These are phyloP conservation scores for Rhodophaea formosa DNA, from an alignment of 2,888 invertebrate species.

Conservation along the genomic window DNA sequence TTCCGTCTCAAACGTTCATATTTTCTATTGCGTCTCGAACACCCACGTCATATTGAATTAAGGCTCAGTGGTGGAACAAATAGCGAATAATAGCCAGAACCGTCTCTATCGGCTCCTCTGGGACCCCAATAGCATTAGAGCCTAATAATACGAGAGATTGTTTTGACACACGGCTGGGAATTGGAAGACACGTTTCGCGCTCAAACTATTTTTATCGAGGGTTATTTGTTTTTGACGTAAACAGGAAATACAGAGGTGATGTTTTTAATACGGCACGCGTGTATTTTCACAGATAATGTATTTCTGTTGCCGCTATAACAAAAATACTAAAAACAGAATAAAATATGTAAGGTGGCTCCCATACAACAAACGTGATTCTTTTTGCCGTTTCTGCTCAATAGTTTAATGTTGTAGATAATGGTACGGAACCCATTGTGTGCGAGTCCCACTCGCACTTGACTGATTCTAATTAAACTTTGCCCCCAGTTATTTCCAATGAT, in stretches of 20 bases:
- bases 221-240: slow-evolving; percentile 2
- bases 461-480: too few relatives aligned
- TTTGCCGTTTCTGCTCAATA: too few relatives aligned
- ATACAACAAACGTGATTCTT: too few relatives aligned
- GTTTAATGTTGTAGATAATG: too few relatives aligned
- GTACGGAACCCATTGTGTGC: too few relatives aligned
- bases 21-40: too few relatives aligned
- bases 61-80: slow-evolving; percentile 4
- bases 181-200: neutral
- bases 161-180: slow-evolving; percentile 14
- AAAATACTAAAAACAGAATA: neutral
- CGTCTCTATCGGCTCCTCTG: neutral
- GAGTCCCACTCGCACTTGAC: too few relatives aligned
- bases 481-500: too few relatives aligned
- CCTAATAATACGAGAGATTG: slow-evolving; percentile 16
- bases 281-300: neutral
- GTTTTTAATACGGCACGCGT: neutral
- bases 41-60: slow-evolving; percentile 7
- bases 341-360: too few relatives aligned
- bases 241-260: neutral
- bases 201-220: neutral
- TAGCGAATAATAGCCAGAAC: slow-evolving; percentile 6
- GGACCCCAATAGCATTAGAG: slow-evolving; percentile 10
- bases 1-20: too few relatives aligned
- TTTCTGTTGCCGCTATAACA: neutral